Base-by-base conservation (phyloP, 2,797 vertebrate species). In the Lepilemur ruficaudatus region DNA sequence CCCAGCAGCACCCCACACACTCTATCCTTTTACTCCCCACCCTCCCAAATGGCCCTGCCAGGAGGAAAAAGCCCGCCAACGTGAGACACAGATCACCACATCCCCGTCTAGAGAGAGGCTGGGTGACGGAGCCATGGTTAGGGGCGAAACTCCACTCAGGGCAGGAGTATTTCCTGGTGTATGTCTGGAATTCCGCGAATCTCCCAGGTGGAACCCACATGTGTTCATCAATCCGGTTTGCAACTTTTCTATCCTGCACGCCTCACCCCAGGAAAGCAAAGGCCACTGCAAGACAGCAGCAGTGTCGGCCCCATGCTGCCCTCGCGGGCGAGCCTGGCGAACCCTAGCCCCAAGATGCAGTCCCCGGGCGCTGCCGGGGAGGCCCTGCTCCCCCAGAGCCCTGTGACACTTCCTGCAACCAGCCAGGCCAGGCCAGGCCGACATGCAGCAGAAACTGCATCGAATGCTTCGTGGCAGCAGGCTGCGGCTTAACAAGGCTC, bases 121-220 rank as follows among this genome's bases (percentile, higher is more conserved):
- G 9, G 0, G 0, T 8, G 17, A 11, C 9, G 10, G 41, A 28
- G 57, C 8, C 32, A 4, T 0, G 1, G 0, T 1, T 12, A 30
- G 59, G 15, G 61, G 35, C 15, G 28, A 61, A 50, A 81, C 9
- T 0, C 13, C 0, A 28, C 69, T 61, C 20, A 1, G 25, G 4
- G 43, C n/a, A 35, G 15, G 91, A 4, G 15, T 0, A 3, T 3
- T 5, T 35, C 35, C 2, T 0, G 5, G 50, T 7, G 4, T 7
- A 2, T 3, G 2, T 2, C 0, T 30, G 28, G 23, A 55, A 7
- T 14, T 50, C 78, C 43, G 32, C 28, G 6, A 35, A 52, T 20
- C 15, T 35, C 35, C 75, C n/a, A 14, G 30, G 15, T 1, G 28
- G 46, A 22, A 76, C 25, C 25, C 30, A 43, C 78, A 70, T 14